Base-by-base conservation (phyloP, 1,140 invertebrate genomes). In the Drosophila lowei region DNA sequence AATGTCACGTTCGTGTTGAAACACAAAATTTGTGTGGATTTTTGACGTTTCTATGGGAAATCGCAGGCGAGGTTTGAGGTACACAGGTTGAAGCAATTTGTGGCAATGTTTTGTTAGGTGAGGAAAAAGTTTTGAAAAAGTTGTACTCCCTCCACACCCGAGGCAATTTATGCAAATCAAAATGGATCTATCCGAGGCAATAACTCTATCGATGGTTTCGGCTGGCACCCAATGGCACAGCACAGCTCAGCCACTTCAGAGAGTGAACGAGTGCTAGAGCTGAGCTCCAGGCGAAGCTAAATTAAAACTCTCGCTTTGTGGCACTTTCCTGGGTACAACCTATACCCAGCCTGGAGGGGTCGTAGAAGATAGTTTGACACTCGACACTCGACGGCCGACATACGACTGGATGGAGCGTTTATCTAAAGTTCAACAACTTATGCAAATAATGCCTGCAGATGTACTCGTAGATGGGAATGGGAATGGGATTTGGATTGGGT, bases 371-470 rank as follows among this genome's bases (percentile, higher is more conserved):
- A 66, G 77, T 60, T 80, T 73, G 72, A 64, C 67, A 50, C 77
- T 65, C 57, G 62, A 63, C 76, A 78, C 71, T 68, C 46, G 65
- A 74, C 58, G 66, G 57, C 54, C 55, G 53, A 41, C 28, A 70
- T 49, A 59, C 67, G 52, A 38, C 53, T 67, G 52, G 56, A 75
- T 38, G 34, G 34, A 38, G 48, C 81, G 62, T 88, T 86, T 86
- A 86, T 86, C 81, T 81, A 78, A 81, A 85, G 81, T 85, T 85
- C 81, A 85, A 85, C 81, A 85, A 86, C 81, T 86, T 86, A 81
- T 86, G 81, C 77, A 85, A 88, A 86, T 68, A 68, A 34, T 49
- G 63, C 65, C 64, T 64, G 64, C 48, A 75, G 55, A 65, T 56
- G 4, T 25, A 5, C 3, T 25, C 23, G 23, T 25, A 25, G 5